Base-by-base conservation (phyloP, 2,888 invertebrate species). In the Nesidiocoris tenuis region DNA sequence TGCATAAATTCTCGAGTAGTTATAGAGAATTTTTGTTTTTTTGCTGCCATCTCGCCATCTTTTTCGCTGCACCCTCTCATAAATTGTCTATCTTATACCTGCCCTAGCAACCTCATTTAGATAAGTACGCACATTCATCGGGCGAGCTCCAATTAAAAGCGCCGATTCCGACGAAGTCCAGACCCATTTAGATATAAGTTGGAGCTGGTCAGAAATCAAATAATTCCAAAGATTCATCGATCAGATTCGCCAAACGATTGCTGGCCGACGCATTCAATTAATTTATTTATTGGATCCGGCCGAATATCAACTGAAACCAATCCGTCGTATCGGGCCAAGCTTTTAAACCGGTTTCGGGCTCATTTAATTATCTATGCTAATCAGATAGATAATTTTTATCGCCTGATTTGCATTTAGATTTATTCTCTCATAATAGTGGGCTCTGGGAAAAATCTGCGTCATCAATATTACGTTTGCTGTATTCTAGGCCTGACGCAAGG, bases 231-330 rank as follows among this genome's bases (percentile, higher is more conserved):
- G 65, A 65, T 65, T 39, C 39, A 65, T 39, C 65, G 65, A 65
- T 65, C 39, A 65, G 65, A 65, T 65, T 65, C 39, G 65, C 65
- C 25, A 65, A 65, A 39, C 39, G 65, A 65, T 24, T 24, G 25
- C 9, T 65, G 39, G 17, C 39, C 65, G 39, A 19, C 65, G 65
- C 65, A 18, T 18, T 39, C 65, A 12, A 65, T 65, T 65, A 25
- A 65, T 65, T 65, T 24, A 65, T 65, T 65, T 65, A 65, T 65
- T 39, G 39, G 65, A 25, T 5, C n/a, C 25, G 39, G 65, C 25
- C 2, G 39, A 65, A 65, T 65, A 39, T 65, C n/a, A 65, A 65
- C 65, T 25, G 65, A 65, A 65, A 65, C 65, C 65, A 39, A 65
- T 65, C 65, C 65, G 18, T 39, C 39, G 39, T 39, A 39, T 39